Conservation (phyloP, 2,113 vertebrate species). For the Ageneiosus marmoratus region DNA sequence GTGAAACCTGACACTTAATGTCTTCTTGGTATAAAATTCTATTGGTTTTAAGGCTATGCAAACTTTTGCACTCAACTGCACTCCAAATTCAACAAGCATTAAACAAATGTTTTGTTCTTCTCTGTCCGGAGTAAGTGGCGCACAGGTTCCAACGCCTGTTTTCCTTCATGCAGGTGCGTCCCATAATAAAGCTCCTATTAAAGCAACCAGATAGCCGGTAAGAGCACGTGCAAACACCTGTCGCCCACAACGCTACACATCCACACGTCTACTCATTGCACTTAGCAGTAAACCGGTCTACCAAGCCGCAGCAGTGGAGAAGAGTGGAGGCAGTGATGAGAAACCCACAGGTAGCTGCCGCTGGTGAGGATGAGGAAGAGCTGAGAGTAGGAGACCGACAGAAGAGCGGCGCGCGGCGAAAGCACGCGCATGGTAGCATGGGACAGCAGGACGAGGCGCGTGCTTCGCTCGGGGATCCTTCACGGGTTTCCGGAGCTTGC, state of each 20-base stretch:
- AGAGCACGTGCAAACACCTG: constrained; percentile 30
- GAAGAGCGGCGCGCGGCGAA: constrained; percentile 87
- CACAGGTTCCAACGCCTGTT: background rate
- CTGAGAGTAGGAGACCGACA: constrained; percentile 95
- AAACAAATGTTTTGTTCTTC: background rate
- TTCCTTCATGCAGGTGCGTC: constrained; percentile 7
- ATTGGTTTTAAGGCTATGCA: background rate
- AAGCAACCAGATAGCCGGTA: background rate
- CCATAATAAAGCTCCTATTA: constrained; percentile 17
- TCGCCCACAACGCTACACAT: constrained; percentile 3
- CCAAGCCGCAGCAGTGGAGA: constrained; percentile 8
- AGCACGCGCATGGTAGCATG: constrained; percentile 90
- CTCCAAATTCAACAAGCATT: background rate
- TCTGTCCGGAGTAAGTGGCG: background rate
- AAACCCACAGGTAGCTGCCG: constrained; percentile 92
- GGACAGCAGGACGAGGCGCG: constrained; percentile 60
- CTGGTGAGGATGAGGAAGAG: constrained; percentile 98
- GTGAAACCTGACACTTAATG: background rate
- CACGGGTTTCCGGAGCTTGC: background rate
- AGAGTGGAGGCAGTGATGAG: constrained; percentile 35
- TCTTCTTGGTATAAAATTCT: too few relatives aligned
- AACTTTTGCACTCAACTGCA: background rate
- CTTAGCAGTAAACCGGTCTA: constrained; percentile 18
- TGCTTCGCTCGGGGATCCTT: background rate
- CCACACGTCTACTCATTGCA: constrained; percentile 1